Evolutionary conservation across 2,888 invertebrate genomes (phyloP).

Genomic region (Mechanitis messenoides): DNA sequence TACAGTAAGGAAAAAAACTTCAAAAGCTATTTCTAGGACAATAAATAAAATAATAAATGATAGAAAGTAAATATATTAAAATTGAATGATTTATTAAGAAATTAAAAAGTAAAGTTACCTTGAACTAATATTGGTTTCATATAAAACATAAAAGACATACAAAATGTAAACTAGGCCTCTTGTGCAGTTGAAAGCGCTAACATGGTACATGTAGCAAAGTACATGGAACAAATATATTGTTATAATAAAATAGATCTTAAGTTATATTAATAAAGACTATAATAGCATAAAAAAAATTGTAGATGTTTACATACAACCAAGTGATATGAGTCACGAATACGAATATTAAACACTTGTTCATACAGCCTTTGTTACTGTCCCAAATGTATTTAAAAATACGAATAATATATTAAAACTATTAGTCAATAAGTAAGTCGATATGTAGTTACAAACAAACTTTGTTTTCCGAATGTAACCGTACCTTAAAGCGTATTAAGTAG

Average conservation of each 20-base stretch:
- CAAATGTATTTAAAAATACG: slow-evolving; percentile 12
- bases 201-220: slow-evolving; percentile 4
- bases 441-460: no score
- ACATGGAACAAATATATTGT: background rate
- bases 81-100: background rate
- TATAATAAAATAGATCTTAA: slow-evolving; percentile 3
- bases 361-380: slow-evolving; percentile 32
- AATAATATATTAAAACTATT: background rate
- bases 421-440: no score
- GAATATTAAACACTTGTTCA: slow-evolving; percentile 42
- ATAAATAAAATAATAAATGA: no score
- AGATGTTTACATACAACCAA: slow-evolving; percentile 18
- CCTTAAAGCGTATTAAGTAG: no score
- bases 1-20: no score
- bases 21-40: no score
- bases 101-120: slow-evolving; percentile 4
- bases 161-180: slow-evolving; percentile 14
- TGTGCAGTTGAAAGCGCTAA: slow-evolving; percentile 11
- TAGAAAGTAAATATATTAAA: no score
- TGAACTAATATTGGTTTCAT: slow-evolving; percentile 4
- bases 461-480: no score
- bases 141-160: slow-evolving; percentile 9
- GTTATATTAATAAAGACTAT: slow-evolving; percentile 8
- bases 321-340: slow-evolving; percentile 29
- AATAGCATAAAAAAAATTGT: slow-evolving; percentile 11